Evolutionary conservation across 2,113 vertebrate species (phyloP), one percentile per base, ranked within the genome.

Genomic region (Mungos mungo): DNA sequence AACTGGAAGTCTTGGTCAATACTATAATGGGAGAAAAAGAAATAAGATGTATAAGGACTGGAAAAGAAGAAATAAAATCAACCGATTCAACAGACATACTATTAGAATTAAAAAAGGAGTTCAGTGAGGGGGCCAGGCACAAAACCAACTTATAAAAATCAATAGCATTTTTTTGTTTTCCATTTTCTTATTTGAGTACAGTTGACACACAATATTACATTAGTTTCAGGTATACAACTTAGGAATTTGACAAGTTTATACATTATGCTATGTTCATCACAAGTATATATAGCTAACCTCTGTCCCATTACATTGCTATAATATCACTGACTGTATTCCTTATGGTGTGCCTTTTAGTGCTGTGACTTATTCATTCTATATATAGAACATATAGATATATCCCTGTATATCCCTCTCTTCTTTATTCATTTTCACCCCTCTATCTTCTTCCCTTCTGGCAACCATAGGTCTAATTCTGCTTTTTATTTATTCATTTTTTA

Each of bases 131-230:
- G 88, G 29, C n/a, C 57, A 90, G 85, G 92, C 84, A 93, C 14
- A n/a, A 94, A 97, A 89, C 72, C 83, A 93, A 87, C 35, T 80
- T 35, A 86, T 60, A 88, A 81, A 95, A 95, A 68, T 91, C 74
- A 87, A 71, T 38, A 95, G 92, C n/a, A 29, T 74, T 38, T 76
- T 23, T 25, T 35, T 25, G 54, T 27, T 0, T 41, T 41, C 72
- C 12, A 41, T 7, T 45, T 76, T 76, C 45, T 76, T 27, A 74
- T 45, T 71, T 29, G 38, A 45, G 41, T 76, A 47, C 29, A 77
- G 74, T 77, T 47, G 38, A 47, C 38, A 45, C 23, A 74, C 14
- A 77, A 18, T 77, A 41, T 45, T 76, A 45, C 41, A 29, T 76
- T 45, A 45, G 25, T 77, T 77, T 77, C 74, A 77, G 74, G 27